These are phyloP conservation scores for Acanthiza pusilla DNA, from an alignment of 2,797 vertebrate species.

Conservation along the genomic window DNA sequence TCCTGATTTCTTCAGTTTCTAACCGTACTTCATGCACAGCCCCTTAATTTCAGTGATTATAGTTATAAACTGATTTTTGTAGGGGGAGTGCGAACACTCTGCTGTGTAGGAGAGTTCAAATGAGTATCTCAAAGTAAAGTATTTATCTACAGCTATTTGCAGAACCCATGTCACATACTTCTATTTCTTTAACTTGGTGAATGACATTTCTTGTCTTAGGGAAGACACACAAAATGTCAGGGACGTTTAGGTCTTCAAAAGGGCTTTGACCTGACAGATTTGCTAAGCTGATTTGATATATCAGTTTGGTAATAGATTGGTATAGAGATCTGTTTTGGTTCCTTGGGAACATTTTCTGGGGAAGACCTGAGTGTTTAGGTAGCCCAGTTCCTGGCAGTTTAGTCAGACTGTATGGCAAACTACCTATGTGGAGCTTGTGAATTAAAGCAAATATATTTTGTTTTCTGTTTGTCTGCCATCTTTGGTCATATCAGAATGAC, in stretches of 20 bases:
- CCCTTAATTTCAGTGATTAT: neutral
- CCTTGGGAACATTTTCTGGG: neutral
- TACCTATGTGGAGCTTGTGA: neutral
- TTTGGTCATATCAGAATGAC: neutral
- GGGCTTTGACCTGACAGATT: neutral
- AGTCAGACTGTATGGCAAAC: neutral
- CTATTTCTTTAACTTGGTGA: neutral
- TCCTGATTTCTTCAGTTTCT: neutral
- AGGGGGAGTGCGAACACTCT: fast-evolving
- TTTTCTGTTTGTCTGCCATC: neutral
- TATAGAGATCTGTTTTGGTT: neutral
- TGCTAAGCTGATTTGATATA: neutral
- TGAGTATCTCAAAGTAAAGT: neutral
- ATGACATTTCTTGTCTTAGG: neutral
- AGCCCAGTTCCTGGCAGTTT: neutral
- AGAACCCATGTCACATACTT: neutral
- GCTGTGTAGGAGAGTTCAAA: neutral
- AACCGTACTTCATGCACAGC: neutral
- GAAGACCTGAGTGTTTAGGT: neutral
- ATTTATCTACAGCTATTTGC: neutral
- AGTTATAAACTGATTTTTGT: neutral
- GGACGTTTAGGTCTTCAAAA: neutral
- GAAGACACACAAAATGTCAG: neutral
- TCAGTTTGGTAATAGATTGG: neutral
- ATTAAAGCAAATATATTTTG: neutral